phyloP scores from a whole-genome alignment of 2,113 vertebrate genomes.

The Scatophagus argus region DNA sequence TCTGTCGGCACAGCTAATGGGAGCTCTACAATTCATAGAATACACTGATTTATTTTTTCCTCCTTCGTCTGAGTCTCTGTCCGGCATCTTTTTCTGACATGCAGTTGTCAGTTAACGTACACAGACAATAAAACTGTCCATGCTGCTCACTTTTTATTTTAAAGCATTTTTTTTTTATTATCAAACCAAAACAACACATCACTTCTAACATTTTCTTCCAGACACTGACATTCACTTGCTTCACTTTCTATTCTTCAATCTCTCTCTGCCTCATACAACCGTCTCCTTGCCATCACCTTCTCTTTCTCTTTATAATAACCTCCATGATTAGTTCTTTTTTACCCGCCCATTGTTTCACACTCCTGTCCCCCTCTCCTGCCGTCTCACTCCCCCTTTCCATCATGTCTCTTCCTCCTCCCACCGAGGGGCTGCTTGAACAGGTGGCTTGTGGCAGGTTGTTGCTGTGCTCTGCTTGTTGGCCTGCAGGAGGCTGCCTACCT shows the following conservation, averaged over 20 bases:
- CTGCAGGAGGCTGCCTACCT: slow-evolving; percentile 67
- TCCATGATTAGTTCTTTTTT: slow-evolving; percentile 54
- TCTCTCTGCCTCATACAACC: slow-evolving; percentile 4
- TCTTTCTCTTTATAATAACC: slow-evolving; percentile 51
- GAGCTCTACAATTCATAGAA: slow-evolving; percentile 44
- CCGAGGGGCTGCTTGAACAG: slow-evolving; percentile 67
- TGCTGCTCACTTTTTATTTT: neutral
- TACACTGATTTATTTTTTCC: slow-evolving; percentile 26
- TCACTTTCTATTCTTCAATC: slow-evolving; percentile 27
- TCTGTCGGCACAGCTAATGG: slow-evolving; percentile 57
- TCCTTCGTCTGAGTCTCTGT: neutral
- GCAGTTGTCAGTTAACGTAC: neutral
- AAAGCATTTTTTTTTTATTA: neutral
- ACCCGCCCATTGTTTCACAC: slow-evolving; percentile 44
- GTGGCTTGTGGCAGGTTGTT: slow-evolving; percentile 76
- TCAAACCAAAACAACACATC: neutral
- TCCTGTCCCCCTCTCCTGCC: slow-evolving; percentile 34
- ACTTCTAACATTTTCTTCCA: neutral
- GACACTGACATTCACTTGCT: neutral
- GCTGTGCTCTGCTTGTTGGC: slow-evolving; percentile 75
- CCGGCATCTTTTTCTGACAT: slow-evolving; percentile 5
- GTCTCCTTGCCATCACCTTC: slow-evolving; percentile 31
- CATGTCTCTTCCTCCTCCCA: slow-evolving; percentile 50
- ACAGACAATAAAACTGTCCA: neutral
- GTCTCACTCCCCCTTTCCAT: slow-evolving; percentile 53